Conservation (phyloP, 2,888 invertebrate species). For the Cerastis rubricosa region DNA sequence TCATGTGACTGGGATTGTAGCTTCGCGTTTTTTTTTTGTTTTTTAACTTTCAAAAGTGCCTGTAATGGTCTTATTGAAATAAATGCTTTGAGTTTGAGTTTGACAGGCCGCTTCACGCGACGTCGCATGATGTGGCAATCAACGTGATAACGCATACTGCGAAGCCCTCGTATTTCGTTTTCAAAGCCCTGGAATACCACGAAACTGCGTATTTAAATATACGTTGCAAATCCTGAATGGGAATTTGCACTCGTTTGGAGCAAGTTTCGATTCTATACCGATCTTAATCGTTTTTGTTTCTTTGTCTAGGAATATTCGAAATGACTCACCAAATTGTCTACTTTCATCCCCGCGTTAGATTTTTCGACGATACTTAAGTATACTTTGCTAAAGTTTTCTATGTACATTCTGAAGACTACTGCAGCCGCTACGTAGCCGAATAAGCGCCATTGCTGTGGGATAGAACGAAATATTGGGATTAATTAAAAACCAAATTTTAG, state of each 20-base stretch:
- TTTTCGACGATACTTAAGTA: slow-evolving; percentile 93
- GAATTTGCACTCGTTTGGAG: neutral
- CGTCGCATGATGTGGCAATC: too few relatives aligned
- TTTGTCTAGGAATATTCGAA: neutral
- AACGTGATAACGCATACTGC: too few relatives aligned
- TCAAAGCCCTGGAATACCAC: neutral
- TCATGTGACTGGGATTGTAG: too few relatives aligned
- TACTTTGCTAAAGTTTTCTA: slow-evolving; percentile 91
- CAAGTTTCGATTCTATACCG: neutral
- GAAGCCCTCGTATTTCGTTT: too few relatives aligned
- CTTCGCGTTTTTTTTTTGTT: too few relatives aligned
- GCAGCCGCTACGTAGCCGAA: slow-evolving; percentile 94
- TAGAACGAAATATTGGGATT: too few relatives aligned
- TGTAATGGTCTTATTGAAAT: too few relatives aligned
- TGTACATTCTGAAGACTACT: slow-evolving; percentile 92
- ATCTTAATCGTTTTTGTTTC: neutral
- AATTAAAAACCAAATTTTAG: too few relatives aligned
- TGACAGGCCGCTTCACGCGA: too few relatives aligned
- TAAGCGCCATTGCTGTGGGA: slow-evolving; percentile 94
- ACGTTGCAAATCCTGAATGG: neutral
- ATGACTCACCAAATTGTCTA: slow-evolving; percentile 86
- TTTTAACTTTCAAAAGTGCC: too few relatives aligned
- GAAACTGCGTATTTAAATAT: neutral
- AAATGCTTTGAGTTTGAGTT: too few relatives aligned
- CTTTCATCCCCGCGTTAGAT: slow-evolving; percentile 89